Evolutionary conservation across 2,113 vertebrate species (phyloP), one percentile per base, ranked within the genome.

Genomic region (Macroglossus sobrinus): DNA sequence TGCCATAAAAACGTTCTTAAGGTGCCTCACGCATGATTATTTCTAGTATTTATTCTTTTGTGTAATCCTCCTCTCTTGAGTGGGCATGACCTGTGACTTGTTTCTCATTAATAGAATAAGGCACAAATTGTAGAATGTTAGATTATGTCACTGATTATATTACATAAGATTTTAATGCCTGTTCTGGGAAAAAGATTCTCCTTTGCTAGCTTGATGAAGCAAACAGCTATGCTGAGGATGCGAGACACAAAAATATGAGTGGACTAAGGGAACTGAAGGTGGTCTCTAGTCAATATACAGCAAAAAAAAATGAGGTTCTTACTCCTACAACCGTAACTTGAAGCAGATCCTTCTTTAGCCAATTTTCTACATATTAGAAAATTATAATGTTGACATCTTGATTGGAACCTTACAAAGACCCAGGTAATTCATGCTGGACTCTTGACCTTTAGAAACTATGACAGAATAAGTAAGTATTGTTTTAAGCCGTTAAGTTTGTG

Each of bases 11-110:
- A 91, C 2, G 38, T 10, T 78, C 28, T 21, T 84, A 50, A 66
- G 9, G 16, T 47, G 2, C 1, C 10, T 3, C 6, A 1, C 3
- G 18, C 11, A 38, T 75, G 47, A 10, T 47, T 61, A 19, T 14
- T 59, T 14, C 6, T 68, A 76, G 10, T 53, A 14, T 63, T 35
- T 14, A 21, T 2, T 30, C 28, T 5, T 43, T 79, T 61, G 26
- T 35, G 12, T 59, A 47, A 90, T 57, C 2, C 3, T 12, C 10
- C 33, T 53, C 30, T 85, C 7, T 71, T 55, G 5, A 55, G 19
- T 33, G 28, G 43, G 21, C 4, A 35, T n/a, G 21, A 57, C 21
- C 0, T 64, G 4, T 43, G 28, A 79, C 18, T 91, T 40, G 2
- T 22, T 78, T 79, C 30, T 53, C 55, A 50, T 11, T 7, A 55